Conservation (phyloP, 1,140 invertebrate species). For the Gyrodactylus bullatarudis region DNA sequence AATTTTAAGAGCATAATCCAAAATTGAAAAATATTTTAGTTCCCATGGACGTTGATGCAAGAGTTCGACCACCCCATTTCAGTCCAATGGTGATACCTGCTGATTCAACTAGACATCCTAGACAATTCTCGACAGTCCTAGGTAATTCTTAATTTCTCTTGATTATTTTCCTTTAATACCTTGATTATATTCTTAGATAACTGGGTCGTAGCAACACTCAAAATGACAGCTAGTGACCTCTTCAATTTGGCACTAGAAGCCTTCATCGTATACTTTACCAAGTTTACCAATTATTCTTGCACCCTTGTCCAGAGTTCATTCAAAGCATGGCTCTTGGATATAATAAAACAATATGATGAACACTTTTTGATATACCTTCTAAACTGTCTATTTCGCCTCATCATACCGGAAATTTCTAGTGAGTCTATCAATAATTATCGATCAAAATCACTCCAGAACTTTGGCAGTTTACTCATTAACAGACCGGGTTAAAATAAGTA, state of each 20-base stretch:
- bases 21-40: neutral
- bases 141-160: too few species aligned
- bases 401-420: neutral
- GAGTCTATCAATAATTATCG: neutral
- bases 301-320: neutral
- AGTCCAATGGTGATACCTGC: neutral
- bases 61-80: neutral
- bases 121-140: too few species aligned
- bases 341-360: neutral
- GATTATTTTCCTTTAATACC: neutral
- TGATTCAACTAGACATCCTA: neutral
- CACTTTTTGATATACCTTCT: neutral
- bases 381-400: neutral
- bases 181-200: neutral
- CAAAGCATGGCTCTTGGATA: neutral
- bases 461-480: too few species aligned
- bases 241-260: neutral
- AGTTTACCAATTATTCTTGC: neutral
- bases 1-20: too few species aligned
- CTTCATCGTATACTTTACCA: neutral
- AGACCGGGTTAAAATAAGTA: too few species aligned
- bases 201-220: too few species aligned
- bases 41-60: neutral
- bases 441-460: too few species aligned
- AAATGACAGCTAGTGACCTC: too few species aligned